Conservation (phyloP, 2,888 invertebrate species). For the Ormia ochracea region DNA sequence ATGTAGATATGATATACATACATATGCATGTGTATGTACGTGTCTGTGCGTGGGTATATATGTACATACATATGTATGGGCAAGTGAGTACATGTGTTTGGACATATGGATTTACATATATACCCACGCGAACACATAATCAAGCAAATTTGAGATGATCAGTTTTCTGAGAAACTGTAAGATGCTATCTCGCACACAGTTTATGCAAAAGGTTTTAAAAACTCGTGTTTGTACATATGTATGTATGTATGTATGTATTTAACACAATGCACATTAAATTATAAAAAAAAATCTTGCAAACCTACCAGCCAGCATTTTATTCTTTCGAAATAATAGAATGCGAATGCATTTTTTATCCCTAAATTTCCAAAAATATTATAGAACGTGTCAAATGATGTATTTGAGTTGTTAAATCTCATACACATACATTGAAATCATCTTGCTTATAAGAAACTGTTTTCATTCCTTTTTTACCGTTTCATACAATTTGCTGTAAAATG, state of each 20-base stretch:
- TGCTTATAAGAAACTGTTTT: neutral
- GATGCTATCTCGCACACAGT: constrained; percentile 12
- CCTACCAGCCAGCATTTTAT: too few relatives aligned
- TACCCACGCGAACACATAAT: too few relatives aligned
- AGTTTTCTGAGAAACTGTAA: constrained; percentile 26
- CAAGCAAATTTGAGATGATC: constrained; percentile 23
- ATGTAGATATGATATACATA: too few relatives aligned
- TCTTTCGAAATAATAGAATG: constrained; percentile 28
- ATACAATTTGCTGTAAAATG: neutral
- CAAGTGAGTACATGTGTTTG: neutral
- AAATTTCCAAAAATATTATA: constrained; percentile 15
- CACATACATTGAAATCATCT: neutral
- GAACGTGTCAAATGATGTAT: constrained; percentile 50
- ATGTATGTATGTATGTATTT: too few relatives aligned
- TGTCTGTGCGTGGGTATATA: neutral
- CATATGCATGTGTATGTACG: neutral
- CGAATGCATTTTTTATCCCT: constrained; percentile 20
- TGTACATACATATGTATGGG: neutral
- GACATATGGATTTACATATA: neutral
- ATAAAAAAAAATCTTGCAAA: too few relatives aligned
- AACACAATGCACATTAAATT: too few relatives aligned
- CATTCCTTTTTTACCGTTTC: neutral
- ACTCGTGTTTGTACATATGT: neutral
- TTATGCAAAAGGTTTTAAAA: constrained; percentile 33
- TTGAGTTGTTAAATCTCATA: neutral